A percentile compares a stretch with the other conserved stretches of the same genome.
Conservation (phyloP, 2,888 invertebrate species). For the Ischnura elegans region DNA sequence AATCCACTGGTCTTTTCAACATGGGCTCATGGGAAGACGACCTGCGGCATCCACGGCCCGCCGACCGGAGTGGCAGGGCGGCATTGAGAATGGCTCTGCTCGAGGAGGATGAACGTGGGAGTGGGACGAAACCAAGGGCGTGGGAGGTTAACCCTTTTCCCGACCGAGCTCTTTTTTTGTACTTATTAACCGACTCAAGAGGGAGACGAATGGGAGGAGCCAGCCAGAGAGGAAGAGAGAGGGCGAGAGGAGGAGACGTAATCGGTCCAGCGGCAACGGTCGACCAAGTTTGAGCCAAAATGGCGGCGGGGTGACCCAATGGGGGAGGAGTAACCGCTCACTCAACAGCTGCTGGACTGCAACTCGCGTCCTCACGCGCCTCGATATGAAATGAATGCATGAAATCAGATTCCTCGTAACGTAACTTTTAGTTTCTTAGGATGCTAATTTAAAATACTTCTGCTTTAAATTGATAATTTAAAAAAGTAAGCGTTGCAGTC, state of each 20-base stretch:
- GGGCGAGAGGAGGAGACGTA: not conserved
- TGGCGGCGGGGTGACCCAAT: constrained; percentile 20
- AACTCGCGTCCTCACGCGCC: too few relatives aligned
- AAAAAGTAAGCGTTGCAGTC: too few relatives aligned
- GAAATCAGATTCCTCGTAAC: too few relatives aligned
- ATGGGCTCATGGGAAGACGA: not conserved
- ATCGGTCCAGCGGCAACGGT: not conserved
- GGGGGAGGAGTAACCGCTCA: not conserved
- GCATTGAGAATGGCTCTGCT: not conserved
- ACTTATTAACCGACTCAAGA: not conserved
- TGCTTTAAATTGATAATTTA: too few relatives aligned
- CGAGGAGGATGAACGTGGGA: not conserved
- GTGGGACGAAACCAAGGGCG: not conserved
- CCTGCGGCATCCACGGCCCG: not conserved
- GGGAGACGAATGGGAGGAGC: constrained; percentile 25
- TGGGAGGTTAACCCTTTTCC: constrained; percentile 21
- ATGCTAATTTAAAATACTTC: too few relatives aligned
- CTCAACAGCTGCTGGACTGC: too few relatives aligned
- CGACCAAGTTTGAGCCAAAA: constrained; percentile 2
- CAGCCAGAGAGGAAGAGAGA: not conserved
- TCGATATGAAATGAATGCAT: too few relatives aligned
- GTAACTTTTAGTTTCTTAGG: too few relatives aligned
- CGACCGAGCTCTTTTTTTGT: not conserved
- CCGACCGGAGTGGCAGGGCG: too few relatives aligned
- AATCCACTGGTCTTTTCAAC: not conserved